Evolutionary conservation across 2,888 invertebrate species (phyloP), one percentile per base, ranked within the genome.

Genomic region (Sphaerophoria taeniata): DNA sequence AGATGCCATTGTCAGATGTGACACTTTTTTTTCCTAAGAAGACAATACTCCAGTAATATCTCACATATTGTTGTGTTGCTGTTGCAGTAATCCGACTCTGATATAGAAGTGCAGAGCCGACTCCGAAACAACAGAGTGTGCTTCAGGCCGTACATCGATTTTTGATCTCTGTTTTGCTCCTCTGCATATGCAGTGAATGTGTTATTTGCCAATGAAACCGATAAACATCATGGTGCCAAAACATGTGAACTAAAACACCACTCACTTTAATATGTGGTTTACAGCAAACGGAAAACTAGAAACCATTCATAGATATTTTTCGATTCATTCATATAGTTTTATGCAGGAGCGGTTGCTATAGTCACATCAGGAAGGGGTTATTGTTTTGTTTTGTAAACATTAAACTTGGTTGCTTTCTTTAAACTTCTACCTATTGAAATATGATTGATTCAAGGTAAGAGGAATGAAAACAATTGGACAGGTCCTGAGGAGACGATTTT

Each of bases 1-100:
- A 84, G 84, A 84, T 84, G 80, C 69, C 80, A 84, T 84, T 84
- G 84, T 84, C 80, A 84, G 80, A 80, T 84, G 84, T 84, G 84
- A 84, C 84, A 84, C 80, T 75, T 36, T 74, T 36, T 74, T 24
- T 24, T 74, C 14, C 79, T 74, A 78, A 53, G 67, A 74, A 83
- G n/a, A 79, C 74, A 75, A 75, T 75, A 79, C 79, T 51, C 67
- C 6, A 39, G 39, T 39, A 65, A 56, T 65, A 56, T 63, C 24
- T 24, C 67, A 53, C 53, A 65, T 34, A 65, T 31, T 73, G 39
- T 51, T 56, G 61, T 11, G 39, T 9, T 43, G 11, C 12, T 43
- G 43, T 3, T 36, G 75, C 70, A 73, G 83, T 78, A 76, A 82
- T 83, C 79, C 71, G 55, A 76, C 51, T 75, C 67, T 70, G 74